Percentiles rank a stretch among this genome's conserved stretches.
These are phyloP conservation scores for Caracal caracal DNA, from an alignment of 2,113 vertebrate genomes.

Conservation along the genomic window DNA sequence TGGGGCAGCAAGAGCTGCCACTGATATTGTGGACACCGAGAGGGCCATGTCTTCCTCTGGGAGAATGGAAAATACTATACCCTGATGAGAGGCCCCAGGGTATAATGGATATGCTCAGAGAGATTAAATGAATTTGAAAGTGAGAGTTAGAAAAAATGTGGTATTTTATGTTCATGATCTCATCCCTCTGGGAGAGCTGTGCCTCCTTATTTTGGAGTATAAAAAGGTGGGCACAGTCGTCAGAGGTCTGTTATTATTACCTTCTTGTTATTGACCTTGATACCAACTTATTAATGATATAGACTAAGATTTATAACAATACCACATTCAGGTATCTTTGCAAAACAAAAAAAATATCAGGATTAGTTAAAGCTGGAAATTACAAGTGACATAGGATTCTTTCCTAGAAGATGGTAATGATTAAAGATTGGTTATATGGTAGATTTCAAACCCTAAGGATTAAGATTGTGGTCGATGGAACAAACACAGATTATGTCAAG, in stretches of 20 bases:
- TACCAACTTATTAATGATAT: not conserved
- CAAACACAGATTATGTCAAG: not conserved
- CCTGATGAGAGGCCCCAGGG: not conserved
- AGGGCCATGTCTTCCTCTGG: not conserved
- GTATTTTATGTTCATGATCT: constrained; percentile 17
- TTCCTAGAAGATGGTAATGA: not conserved
- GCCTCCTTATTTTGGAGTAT: not conserved
- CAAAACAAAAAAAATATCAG: not conserved
- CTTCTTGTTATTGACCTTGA: not conserved
- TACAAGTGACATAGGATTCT: not conserved
- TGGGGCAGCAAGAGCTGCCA: not conserved
- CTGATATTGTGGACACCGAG: not conserved
- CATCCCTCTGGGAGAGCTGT: not conserved
- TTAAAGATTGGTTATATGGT: not conserved
- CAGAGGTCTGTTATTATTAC: not conserved
- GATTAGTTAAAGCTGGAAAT: not conserved
- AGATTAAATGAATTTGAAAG: not conserved
- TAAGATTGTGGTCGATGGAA: not conserved
- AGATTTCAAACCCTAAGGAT: constrained; percentile 23
- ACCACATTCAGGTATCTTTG: not conserved
- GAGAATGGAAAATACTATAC: not conserved
- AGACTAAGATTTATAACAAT: not conserved
- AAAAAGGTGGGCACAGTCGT: not conserved
- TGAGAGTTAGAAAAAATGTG: not conserved
- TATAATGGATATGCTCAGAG: not conserved